Percentiles rank a stretch among this genome's conserved stretches.
These are phyloP conservation scores for Myiotriccus ornatus DNA, from an alignment of 2,797 vertebrate species.

Conservation along the genomic window DNA sequence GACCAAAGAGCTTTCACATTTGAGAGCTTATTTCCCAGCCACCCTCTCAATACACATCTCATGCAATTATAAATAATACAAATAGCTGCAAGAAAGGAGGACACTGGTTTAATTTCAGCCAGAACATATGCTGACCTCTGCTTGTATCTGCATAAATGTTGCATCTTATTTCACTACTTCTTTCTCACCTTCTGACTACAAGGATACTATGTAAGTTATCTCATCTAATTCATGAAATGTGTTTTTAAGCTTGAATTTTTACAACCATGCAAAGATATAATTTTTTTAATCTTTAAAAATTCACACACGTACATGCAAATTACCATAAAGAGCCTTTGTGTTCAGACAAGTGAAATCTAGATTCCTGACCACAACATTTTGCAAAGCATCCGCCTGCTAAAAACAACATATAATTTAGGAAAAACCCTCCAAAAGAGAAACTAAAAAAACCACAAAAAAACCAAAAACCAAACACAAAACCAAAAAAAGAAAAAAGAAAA, in stretches of 20 bases:
- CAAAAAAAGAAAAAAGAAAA: neutral
- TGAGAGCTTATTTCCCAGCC: conserved; percentile 53
- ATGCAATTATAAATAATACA: conserved; percentile 55
- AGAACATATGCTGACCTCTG: neutral
- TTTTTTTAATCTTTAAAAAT: neutral
- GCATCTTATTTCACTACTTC: neutral
- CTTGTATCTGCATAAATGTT: neutral
- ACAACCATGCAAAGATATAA: neutral
- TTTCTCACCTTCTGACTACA: neutral
- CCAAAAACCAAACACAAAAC: neutral
- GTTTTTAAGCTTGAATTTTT: neutral
- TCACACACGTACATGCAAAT: neutral
- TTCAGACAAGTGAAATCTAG: neutral
- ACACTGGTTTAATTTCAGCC: neutral
- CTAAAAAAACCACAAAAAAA: neutral
- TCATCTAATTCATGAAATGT: neutral
- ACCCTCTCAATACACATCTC: conserved; percentile 20
- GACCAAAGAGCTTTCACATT: conserved; percentile 55
- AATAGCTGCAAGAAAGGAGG: conserved; percentile 21
- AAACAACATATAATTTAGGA: neutral
- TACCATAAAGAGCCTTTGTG: neutral
- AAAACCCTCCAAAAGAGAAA: neutral
- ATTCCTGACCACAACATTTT: neutral
- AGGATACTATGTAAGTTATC: neutral
- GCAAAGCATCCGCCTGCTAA: neutral